Evolutionary conservation across 2,797 vertebrate genomes (phyloP).

Genomic region (Alca torda): DNA sequence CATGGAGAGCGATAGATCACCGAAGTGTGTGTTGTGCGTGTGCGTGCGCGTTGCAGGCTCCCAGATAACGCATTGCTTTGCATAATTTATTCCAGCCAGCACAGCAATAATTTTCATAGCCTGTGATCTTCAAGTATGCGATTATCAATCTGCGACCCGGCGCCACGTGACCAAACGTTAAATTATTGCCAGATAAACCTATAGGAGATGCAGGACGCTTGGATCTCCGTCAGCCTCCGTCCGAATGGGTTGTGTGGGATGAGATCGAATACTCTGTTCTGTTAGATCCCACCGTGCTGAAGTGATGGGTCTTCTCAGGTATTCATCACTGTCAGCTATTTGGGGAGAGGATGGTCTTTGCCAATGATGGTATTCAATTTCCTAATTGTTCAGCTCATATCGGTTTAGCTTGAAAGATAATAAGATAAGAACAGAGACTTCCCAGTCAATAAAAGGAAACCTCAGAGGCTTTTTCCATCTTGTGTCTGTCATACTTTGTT

Average conservation of each 20-base stretch:
- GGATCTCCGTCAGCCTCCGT: not conserved
- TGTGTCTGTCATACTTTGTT: constrained; percentile 52
- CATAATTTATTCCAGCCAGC: constrained; percentile 70
- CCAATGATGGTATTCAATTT: not conserved
- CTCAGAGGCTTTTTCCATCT: constrained; percentile 57
- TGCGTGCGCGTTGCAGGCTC: not conserved
- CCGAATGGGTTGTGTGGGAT: not conserved
- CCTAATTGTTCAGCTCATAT: not conserved
- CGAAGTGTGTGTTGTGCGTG: not conserved
- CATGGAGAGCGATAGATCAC: constrained; percentile 61
- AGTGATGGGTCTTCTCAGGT: not conserved
- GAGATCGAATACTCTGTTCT: not conserved
- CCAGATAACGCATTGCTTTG: constrained; percentile 70
- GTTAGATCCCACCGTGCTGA: not conserved
- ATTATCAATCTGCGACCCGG: constrained; percentile 11
- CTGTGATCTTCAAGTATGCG: constrained; percentile 34
- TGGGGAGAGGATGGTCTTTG: not conserved
- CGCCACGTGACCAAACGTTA: not conserved
- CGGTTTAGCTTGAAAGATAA: constrained; percentile 51
- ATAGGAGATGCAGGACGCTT: not conserved
- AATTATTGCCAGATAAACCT: no score
- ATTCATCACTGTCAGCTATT: not conserved
- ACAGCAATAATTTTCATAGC: constrained; percentile 58
- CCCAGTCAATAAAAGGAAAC: constrained; percentile 65
- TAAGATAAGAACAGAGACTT: constrained; percentile 31